Conservation (phyloP, 2,113 vertebrate species). For the Narcine bancroftii region DNA sequence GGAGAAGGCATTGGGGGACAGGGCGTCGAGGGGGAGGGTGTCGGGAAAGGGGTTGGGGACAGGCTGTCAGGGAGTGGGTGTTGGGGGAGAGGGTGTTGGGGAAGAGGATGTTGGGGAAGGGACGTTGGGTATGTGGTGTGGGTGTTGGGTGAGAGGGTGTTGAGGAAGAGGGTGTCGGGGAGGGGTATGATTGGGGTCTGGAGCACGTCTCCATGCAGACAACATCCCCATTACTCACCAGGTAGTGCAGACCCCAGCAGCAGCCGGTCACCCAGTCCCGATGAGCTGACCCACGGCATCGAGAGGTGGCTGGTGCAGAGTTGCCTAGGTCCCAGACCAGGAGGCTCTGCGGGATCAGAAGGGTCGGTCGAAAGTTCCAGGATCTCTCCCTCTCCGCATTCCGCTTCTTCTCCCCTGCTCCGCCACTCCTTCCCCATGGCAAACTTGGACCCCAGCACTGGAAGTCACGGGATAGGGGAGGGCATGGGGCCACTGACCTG, state of each 20-base stretch:
- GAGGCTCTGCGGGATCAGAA: constrained; percentile 53
- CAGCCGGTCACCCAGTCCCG: constrained; percentile 78
- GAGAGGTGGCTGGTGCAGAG: constrained; percentile 51
- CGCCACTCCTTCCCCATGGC: too few relatives aligned
- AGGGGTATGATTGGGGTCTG: too few relatives aligned
- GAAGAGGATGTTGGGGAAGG: neutral
- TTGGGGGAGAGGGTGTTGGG: neutral
- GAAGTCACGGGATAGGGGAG: too few relatives aligned
- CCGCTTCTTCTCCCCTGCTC: too few relatives aligned
- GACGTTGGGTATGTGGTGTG: too few relatives aligned
- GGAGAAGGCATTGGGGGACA: constrained; percentile 43
- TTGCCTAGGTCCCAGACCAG: constrained; percentile 63
- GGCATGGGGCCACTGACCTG: too few relatives aligned
- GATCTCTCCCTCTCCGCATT: too few relatives aligned
- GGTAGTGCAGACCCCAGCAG: constrained; percentile 56
- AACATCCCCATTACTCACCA: constrained; percentile 48
- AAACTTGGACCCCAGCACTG: too few relatives aligned
- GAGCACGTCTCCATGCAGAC: too few relatives aligned
- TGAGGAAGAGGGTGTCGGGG: neutral
- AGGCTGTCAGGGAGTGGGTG: neutral
- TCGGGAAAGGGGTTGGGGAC: neutral
- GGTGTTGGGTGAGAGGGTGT: neutral
- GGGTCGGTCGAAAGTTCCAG: neutral
- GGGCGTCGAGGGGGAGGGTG: neutral
- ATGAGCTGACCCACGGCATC: constrained; percentile 51